Evolutionary conservation across 2,113 vertebrate species (phyloP), one percentile per base, ranked within the genome.

Genomic region (Chiloscyllium plagiosum): DNA sequence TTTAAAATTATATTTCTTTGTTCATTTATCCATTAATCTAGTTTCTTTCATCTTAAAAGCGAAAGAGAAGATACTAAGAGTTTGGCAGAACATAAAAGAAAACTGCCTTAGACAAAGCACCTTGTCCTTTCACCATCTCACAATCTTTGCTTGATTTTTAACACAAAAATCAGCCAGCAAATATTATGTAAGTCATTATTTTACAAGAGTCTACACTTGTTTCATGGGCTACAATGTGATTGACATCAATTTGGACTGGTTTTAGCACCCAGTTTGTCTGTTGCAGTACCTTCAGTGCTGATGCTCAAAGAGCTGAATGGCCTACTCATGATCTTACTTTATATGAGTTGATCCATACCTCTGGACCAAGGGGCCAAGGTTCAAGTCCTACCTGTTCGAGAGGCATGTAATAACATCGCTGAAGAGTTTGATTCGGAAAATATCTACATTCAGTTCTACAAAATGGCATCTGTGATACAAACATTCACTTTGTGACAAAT

Each of bases 31-130:
- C 72, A 29, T 29, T 72, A 68, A 94, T 94, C 68, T 70, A 50
- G 50, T 72, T 95, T 47, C 19, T 72, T 95, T 95, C 68, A 95
- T 95, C 94, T 95, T 95, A 33, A 93, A 93, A 93, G 1, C n/a
- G 50, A 95, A 76, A 95, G 68, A 76, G 52, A 76, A 76, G 42
- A 29, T 72, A 47, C 47, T 95, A 42, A 50, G 42, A 95, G 26
- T 52, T 72, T 95, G 94, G 94, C 94, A 72, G 24, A 95, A 24
- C 94, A 95, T 95, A 15, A 95, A 70, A 95, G 94, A 70, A 72
- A 95, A 95, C 3, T 72, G 94, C 22, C 47, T 26, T 26, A 72
- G 76, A 47, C 94, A 76, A 93, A 37, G 17, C 65, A 93, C 33
- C n/a, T 10, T 37, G 37, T 93, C 29, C 65, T 66, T 70, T 76